Percentiles rank a stretch among this genome's conserved stretches.
Evolutionary conservation across 2,888 invertebrate species (phyloP).

Genomic region (Mythimna vitellina): DNA sequence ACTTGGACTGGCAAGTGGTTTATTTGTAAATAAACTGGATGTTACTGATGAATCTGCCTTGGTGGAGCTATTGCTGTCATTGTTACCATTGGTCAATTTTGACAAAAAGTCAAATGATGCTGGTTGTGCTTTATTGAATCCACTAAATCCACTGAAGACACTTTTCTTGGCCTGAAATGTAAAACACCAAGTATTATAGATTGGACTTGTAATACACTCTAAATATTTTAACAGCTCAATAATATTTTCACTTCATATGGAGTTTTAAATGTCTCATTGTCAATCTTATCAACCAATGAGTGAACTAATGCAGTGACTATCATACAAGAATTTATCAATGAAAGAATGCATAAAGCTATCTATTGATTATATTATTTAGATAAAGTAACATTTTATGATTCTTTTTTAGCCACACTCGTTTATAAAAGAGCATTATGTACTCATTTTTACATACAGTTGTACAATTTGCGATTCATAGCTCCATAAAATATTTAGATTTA

Average conservation of each 20-base stretch:
- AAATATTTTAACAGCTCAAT: not conserved
- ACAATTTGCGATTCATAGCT: not conserved
- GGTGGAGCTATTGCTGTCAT: slow-evolving; percentile 77
- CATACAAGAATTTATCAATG: not conserved
- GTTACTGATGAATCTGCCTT: slow-evolving; percentile 68
- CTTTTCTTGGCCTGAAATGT: slow-evolving; percentile 87
- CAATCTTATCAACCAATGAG: not conserved
- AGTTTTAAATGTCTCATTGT: not conserved
- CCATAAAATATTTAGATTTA: slow-evolving; percentile 31
- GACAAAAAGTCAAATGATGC: slow-evolving; percentile 91
- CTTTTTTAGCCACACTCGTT: not conserved
- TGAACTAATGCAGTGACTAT: not conserved
- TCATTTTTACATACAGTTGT: not conserved
- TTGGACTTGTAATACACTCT: not conserved
- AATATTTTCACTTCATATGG: not conserved
- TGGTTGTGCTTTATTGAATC: slow-evolving; percentile 90
- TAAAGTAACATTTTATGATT: not conserved
- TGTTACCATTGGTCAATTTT: slow-evolving; percentile 87
- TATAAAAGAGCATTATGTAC: not conserved
- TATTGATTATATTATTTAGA: not conserved
- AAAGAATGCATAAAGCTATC: not conserved
- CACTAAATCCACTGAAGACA: slow-evolving; percentile 93
- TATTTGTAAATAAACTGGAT: slow-evolving; percentile 75
- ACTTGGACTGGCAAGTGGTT: slow-evolving; percentile 68
- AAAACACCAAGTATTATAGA: slow-evolving; percentile 21